Percentiles rank a stretch among this genome's conserved stretches.
phyloP scores from a whole-genome alignment of 2,888 invertebrate species.

The Pseudeuparius sepicola region DNA sequence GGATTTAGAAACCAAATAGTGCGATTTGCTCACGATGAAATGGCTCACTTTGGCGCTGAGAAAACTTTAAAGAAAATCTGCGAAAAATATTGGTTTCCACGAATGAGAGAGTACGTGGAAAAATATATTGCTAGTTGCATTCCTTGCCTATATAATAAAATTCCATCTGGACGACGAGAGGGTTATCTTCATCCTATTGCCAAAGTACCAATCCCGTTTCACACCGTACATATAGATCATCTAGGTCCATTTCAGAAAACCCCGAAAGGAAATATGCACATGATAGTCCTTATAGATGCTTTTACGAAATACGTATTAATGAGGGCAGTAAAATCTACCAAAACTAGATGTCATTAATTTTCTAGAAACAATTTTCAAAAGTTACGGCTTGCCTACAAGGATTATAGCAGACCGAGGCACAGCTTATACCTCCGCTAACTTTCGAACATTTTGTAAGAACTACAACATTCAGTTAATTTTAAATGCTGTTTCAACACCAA shows the following conservation, averaged over 20 bases:
- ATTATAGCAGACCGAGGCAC: slow-evolving; percentile 12
- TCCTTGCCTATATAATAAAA: slow-evolving; percentile 27
- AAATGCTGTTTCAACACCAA: too few species aligned
- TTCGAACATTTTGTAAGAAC: too few species aligned
- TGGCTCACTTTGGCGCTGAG: slow-evolving; percentile 33
- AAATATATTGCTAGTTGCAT: slow-evolving; percentile 28
- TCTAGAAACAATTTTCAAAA: not conserved
- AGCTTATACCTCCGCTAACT: slow-evolving; percentile 11
- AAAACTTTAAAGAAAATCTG: slow-evolving; percentile 29
- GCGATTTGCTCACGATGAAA: slow-evolving; percentile 32
- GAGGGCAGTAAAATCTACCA: slow-evolving; percentile 7
- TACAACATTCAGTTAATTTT: too few species aligned
- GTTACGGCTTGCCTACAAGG: not conserved
- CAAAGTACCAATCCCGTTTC: too few species aligned
- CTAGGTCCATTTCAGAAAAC: slow-evolving; percentile 23
- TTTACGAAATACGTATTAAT: slow-evolving; percentile 11
- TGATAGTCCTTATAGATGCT: slow-evolving; percentile 12
- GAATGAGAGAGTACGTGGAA: too few species aligned
- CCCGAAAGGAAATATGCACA: slow-evolving; percentile 10
- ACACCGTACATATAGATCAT: too few species aligned
- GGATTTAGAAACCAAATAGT: too few species aligned
- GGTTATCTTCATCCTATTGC: too few species aligned
- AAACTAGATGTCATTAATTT: slow-evolving; percentile 8
- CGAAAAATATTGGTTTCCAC: slow-evolving; percentile 27
- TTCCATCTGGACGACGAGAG: slow-evolving; percentile 20